phyloP scores from a whole-genome alignment of 1,140 invertebrate genomes.

The Leptopilina boulardi region DNA sequence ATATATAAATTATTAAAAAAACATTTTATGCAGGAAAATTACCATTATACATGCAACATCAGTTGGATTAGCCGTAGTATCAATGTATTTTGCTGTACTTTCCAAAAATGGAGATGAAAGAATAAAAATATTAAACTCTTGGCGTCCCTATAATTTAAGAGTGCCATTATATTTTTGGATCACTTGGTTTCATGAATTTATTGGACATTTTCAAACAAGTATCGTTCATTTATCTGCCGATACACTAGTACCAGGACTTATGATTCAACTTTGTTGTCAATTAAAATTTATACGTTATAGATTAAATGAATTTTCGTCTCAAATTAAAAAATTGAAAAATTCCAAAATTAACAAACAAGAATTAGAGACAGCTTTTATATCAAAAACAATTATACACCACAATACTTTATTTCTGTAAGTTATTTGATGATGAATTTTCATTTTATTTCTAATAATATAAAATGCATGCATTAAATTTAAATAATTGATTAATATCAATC shows the following conservation, averaged over 20 bases:
- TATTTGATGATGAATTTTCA: too few relatives aligned
- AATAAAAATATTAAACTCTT: not conserved
- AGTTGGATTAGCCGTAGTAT: not conserved
- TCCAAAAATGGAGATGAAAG: not conserved
- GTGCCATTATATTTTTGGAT: not conserved
- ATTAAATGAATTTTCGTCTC: not conserved
- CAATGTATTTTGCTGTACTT: not conserved
- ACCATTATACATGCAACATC: not conserved
- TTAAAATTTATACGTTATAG: not conserved
- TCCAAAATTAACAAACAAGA: not conserved
- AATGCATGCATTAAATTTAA: too few relatives aligned
- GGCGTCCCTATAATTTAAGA: not conserved
- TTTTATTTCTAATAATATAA: not conserved
- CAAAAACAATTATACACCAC: not conserved
- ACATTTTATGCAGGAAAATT: not conserved
- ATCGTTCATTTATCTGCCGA: not conserved
- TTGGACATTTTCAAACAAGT: not conserved
- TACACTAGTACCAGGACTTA: not conserved
- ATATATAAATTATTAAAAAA: too few relatives aligned
- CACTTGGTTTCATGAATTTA: not conserved
- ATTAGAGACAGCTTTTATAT: not conserved
- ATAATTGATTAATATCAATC: too few relatives aligned
- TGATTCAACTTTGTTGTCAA: conserved; percentile 16
- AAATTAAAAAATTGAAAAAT: not conserved
- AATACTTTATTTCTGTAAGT: not conserved